Conservation (phyloP, 2,797 vertebrate genomes). For the Delichon dasypus region DNA sequence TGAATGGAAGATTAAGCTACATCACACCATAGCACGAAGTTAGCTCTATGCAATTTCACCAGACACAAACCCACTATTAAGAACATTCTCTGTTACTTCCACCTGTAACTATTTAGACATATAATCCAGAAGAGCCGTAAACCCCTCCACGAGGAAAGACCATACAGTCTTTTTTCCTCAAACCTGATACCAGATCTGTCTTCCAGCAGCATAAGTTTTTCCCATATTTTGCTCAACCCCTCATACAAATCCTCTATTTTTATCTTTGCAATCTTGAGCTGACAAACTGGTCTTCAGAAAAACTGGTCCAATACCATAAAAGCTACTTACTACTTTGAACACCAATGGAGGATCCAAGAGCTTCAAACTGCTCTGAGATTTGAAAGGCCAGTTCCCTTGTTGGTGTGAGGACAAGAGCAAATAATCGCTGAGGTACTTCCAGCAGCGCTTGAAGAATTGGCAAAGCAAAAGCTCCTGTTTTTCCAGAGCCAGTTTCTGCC, state of each 20-base stretch:
- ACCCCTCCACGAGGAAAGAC: background rate
- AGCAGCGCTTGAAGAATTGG: slow-evolving; percentile 93
- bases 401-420: slow-evolving; percentile 93
- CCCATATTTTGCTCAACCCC: background rate
- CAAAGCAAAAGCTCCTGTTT: slow-evolving; percentile 94
- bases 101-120: background rate
- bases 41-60: background rate
- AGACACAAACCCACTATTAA: background rate
- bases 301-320: background rate
- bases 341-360: slow-evolving; percentile 94
- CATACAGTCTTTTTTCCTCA: background rate
- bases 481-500: slow-evolving; percentile 97
- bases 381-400: slow-evolving; percentile 97
- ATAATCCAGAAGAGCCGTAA: background rate
- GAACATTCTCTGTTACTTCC: background rate
- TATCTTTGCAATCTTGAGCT: background rate
- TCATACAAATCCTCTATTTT: background rate
- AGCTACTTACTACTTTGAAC: slow-evolving; percentile 86
- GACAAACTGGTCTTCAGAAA: background rate
- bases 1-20: background rate
- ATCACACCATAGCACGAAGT: background rate
- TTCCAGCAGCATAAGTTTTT: background rate
- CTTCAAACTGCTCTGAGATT: slow-evolving; percentile 97
- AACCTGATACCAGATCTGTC: background rate
- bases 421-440: slow-evolving; percentile 88